phyloP scores from a whole-genome alignment of 2,113 vertebrate species.

The Campylorhamphus procurvoides region DNA sequence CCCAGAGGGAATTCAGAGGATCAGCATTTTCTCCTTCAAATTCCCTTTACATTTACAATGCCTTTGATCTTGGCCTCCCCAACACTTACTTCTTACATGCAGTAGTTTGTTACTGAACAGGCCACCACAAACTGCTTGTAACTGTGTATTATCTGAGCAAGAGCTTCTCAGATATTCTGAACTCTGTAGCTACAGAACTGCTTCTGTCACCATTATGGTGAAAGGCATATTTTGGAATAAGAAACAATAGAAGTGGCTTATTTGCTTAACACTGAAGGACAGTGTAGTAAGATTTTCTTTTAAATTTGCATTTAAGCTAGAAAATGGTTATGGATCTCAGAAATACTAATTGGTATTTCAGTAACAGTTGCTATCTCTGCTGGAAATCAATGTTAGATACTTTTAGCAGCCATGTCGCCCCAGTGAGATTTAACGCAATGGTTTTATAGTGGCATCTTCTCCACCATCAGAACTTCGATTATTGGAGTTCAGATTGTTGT shows the following conservation, averaged over 20 bases:
- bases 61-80: not conserved
- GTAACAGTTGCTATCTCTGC: not conserved
- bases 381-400: not conserved
- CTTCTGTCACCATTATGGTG: not conserved
- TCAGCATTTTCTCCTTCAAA: slow-evolving; percentile 14
- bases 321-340: not conserved
- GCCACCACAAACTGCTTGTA: slow-evolving; percentile 40
- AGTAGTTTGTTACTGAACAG: slow-evolving; percentile 48
- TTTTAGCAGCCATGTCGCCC: not conserved
- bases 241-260: not conserved
- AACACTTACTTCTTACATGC: slow-evolving; percentile 2
- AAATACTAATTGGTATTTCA: not conserved
- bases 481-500: slow-evolving; percentile 13
- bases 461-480: not conserved
- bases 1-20: slow-evolving; percentile 40
- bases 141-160: not conserved
- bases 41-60: not conserved
- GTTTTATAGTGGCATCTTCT: not conserved
- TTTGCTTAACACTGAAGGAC: not conserved
- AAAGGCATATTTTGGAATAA: not conserved
- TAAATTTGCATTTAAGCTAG: not conserved
- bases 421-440: not conserved
- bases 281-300: not conserved
- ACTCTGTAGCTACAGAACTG: not conserved
- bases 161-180: not conserved